Base-by-base conservation (phyloP, 2,797 vertebrate species). In the Decapterus maruadsi region DNA sequence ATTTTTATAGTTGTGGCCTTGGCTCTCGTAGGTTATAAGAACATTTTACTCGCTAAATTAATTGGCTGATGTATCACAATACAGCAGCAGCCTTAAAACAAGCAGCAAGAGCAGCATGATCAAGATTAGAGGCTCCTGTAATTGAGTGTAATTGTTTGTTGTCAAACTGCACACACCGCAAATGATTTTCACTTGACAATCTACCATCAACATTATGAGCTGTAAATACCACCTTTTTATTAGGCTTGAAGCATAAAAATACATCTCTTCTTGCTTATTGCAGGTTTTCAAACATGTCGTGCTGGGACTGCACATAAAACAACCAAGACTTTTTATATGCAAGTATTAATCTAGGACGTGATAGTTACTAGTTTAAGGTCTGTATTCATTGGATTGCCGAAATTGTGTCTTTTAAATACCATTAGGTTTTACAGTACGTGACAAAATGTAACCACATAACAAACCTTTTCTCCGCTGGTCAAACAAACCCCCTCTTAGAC, bases 171-270 rank as follows among this genome's bases (percentile, higher is more conserved):
- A 59, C 82, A 69, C 68, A 45, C 63, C 17, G 67, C 16, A 6
- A 77, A 58, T 79, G 68, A 68, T 81, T 74, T 73, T 55, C 68
- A 57, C 46, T 61, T 53, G 56, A 75, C 80, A 80, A 40, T 67
- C 31, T 63, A 69, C 59, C 60, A 75, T 78, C 66, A 56, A 66
- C 74, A 57, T 60, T 64, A 76, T 54, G 68, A 80, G 62, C 70
- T 42, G 54, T 86, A 67, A 85, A 86, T 76, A 73, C 20, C 34
- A 29, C 29, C 46, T 68, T 38, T 82, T 85, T 81, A 81, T 80
- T 77, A 55, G 76, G 20, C 68, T 74, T 54, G 45, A 72, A 76
- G 51, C 61, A 42, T 26, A 17, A 68, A 71, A 60, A 62, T 67
- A 62, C 76, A 87, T 79, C 14, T 51, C 46, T 29, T 57, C 46